Conservation (phyloP, 1,140 invertebrate genomes). For the Anastrepha ludens region DNA sequence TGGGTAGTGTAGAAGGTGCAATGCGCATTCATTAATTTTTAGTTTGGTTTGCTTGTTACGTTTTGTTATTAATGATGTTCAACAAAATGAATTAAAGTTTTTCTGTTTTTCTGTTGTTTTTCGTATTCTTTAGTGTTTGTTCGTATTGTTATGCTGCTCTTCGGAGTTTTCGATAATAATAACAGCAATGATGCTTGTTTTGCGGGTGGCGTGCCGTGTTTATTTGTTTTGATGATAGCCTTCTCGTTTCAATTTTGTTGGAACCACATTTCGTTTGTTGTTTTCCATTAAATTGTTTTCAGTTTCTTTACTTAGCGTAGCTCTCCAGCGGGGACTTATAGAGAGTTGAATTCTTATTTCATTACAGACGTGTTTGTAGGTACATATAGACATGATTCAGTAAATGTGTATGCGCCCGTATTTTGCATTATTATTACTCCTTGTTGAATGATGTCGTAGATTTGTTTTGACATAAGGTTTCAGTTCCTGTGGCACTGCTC, state of each 20-base stretch:
- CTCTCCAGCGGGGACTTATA: not conserved
- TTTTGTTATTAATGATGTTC: slow-evolving; percentile 74
- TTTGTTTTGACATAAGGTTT: slow-evolving; percentile 69
- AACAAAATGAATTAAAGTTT: slow-evolving; percentile 67
- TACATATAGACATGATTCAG: not conserved
- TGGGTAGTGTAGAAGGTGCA: slow-evolving; percentile 38
- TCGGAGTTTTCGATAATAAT: slow-evolving; percentile 40
- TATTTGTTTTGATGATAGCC: slow-evolving; percentile 26
- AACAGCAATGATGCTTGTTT: slow-evolving; percentile 46
- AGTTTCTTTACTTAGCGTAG: slow-evolving; percentile 59
- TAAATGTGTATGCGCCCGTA: not conserved
- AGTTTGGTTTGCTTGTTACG: slow-evolving; percentile 62
- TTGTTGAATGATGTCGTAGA: slow-evolving; percentile 72
- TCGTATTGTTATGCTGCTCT: not conserved
- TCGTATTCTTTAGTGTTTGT: slow-evolving; percentile 43
- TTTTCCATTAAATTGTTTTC: slow-evolving; percentile 47
- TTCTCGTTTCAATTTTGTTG: slow-evolving; percentile 15
- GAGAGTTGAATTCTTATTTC: not conserved
- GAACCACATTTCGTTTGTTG: not conserved
- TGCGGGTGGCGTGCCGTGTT: slow-evolving; percentile 47
- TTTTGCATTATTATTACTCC: slow-evolving; percentile 66
- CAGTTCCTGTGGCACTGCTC: slow-evolving; percentile 63
- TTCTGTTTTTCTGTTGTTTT: slow-evolving; percentile 57
- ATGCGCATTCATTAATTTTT: slow-evolving; percentile 67
- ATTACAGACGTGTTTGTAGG: no score